Base-by-base conservation (phyloP, 2,113 vertebrate species). In the Dasyprocta punctata region DNA sequence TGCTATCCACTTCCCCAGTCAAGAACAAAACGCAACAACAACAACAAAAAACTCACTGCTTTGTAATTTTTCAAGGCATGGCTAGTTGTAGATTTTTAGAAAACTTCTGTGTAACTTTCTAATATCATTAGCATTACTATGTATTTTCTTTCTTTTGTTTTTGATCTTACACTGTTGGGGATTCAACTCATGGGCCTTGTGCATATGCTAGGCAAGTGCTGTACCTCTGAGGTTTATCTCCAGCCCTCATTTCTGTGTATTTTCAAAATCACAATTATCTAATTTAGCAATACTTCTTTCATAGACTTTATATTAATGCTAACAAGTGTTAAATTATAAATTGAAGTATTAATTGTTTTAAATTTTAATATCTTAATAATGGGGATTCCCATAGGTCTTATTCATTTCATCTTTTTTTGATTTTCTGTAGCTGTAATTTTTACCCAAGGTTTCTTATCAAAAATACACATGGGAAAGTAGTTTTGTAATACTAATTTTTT, bases 401-500 rank as follows among this genome's bases (percentile, higher is more conserved):
- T n/a, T 86, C 71, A 81, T 69, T 16, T 81, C 47, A 16, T 82
- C 8, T 47, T 16, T 61, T 61, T 89, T 90, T 94, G 60, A 77
- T 69, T 97, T 89, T 93, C n/a, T 63, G 16, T 84, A 71, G 36
- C 63, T 67, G 20, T 69, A 58, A 58, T 58, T 97, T 92, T 85
- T 87, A 16, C 61, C 7, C 67, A 12, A n/a, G n/a, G 4, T 54
- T 91, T 94, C 56, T 92, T 67, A 2, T 63, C 56, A 78, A n/a
- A 95, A 96, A 86, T 78, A 60, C 4, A 92, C 10, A 33, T 10
- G 49, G 49, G 58, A 82, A 89, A 58, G 30, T 90, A 75, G 69
- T 90, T 82, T 83, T 8, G 52, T 86, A 44, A 71, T 93, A 84
- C 61, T 93, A 92, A 94, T 83, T 94, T 94, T 94, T 91, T 65